Conservation (phyloP, 2,888 invertebrate species). For the Cordilura impudica region DNA sequence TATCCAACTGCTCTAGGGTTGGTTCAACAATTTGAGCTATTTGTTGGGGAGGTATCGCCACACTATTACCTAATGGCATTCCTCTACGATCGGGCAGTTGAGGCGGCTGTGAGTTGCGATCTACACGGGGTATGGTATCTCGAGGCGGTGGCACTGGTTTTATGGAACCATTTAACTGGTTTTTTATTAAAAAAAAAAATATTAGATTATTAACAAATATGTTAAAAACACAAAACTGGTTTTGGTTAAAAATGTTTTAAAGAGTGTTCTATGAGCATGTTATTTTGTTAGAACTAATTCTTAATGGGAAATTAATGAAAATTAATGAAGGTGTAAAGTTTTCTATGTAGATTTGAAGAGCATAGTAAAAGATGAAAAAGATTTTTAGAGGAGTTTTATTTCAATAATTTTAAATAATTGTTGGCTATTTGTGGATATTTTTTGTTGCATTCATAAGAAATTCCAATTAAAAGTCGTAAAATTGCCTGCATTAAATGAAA, state of each 20-base stretch:
- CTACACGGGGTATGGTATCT: conserved; percentile 82
- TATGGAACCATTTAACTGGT: conserved; percentile 76
- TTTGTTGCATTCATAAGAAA: too few species aligned
- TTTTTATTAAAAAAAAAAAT: neutral
- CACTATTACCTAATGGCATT: conserved; percentile 74
- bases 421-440: too few species aligned
- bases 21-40: conserved; percentile 81
- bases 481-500: too few species aligned
- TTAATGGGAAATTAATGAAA: conserved; percentile 52
- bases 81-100: conserved; percentile 82
- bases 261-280: conserved; percentile 43
- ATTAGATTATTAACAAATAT: conserved; percentile 21
- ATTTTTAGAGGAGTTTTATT: neutral
- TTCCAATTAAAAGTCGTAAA: too few species aligned
- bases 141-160: conserved; percentile 80
- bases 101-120: conserved; percentile 80
- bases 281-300: conserved; percentile 32
- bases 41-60: conserved; percentile 70
- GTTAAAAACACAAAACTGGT: too few species aligned
- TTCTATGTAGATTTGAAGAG: neutral
- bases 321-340: conserved; percentile 47
- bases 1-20: conserved; percentile 92
- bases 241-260: neutral
- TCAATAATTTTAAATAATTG: neutral
- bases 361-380: neutral